A percentile compares a stretch with the other conserved stretches of the same genome.
Conservation (phyloP, 2,888 invertebrate species). For the Dorcus hopei region DNA sequence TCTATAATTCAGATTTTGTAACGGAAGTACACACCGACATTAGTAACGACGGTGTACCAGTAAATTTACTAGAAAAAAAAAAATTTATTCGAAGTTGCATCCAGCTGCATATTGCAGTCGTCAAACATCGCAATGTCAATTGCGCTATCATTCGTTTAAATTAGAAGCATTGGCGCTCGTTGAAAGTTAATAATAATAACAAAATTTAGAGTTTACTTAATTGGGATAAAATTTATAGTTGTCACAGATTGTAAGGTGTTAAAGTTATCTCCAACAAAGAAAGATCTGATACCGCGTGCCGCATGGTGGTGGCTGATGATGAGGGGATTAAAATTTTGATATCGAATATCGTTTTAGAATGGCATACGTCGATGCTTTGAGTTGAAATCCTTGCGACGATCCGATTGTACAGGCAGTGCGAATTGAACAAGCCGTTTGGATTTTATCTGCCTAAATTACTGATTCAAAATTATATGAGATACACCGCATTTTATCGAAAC, state of each 20-base stretch:
- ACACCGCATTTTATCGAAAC: neutral
- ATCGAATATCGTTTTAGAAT: no score
- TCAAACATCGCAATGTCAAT: slow-evolving; percentile 22
- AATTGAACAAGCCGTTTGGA: slow-evolving; percentile 37
- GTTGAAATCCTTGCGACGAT: slow-evolving; percentile 23
- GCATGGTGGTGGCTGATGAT: slow-evolving; percentile 26
- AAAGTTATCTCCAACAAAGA: slow-evolving; percentile 35
- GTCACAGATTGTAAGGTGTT: slow-evolving; percentile 39
- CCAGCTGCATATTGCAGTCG: slow-evolving; percentile 26
- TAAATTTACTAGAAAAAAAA: slow-evolving; percentile 28
- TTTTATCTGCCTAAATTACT: no score
- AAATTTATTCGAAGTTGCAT: slow-evolving; percentile 24
- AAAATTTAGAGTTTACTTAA: slow-evolving; percentile 38
- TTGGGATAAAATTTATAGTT: no score
- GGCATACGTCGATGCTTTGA: slow-evolving; percentile 12
- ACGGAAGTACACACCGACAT: no score
- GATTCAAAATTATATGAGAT: no score
- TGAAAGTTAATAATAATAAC: slow-evolving; percentile 28
- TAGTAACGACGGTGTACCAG: no score
- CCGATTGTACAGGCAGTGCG: slow-evolving; percentile 23
- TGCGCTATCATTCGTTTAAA: slow-evolving; percentile 38
- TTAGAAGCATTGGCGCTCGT: slow-evolving; percentile 40
- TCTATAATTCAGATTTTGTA: no score
- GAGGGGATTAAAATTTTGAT: no score
- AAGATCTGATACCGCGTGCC: slow-evolving; percentile 32